Base-by-base conservation (phyloP, 37 sponge, comb jelly and placozoan genomes). In the Cliona cf. orientalis region DNA sequence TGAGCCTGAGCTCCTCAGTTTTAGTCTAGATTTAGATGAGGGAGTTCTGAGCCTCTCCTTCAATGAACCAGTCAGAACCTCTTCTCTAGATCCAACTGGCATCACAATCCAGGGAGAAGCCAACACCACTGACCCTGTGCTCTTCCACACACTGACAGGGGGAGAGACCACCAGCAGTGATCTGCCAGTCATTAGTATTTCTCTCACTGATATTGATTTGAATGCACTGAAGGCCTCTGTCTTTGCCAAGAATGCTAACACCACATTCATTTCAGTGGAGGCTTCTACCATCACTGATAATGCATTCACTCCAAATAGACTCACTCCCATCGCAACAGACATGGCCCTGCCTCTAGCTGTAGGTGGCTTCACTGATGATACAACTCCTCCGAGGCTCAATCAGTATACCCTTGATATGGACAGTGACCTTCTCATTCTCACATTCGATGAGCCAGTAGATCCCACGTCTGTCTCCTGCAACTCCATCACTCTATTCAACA, bases 391-490 rank as follows among this genome's bases (percentile, higher is more conserved):
- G 39, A 40, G n/a, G 34, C 78, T 96, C 14, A 21, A 53, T 14
- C 66, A 69, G 21, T 91, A 77, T 60, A 87, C 91, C 0, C 80
- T 96, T 9, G 89, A 96, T 41, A 75, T 96, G 86, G 89, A 93
- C 77, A 74, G 46, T 26, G 88, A 91, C 46, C 74, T 75, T 7
- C 74, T 96, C 4, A 86, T 78, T 5, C 80, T 96, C 21, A 93
- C 94, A 0, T 96, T 93, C 65, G 78, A 91, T 78, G 97, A 96
- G 57, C 97, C 97, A n/a, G 71, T 93, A 28, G 57, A 84, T 22
- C 65, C 63, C 2, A 0, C 41, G 0, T 65, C 63, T 25, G 42
- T 90, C 9, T 69, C 88, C 80, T 96, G 97, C 76, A 34, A 55
- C 58, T 55, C 57, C 4, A 80, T 96, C 46, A 85, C 85, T 12